Base-by-base conservation (phyloP, 2,797 vertebrate species). In the Myripristis murdjan region DNA sequence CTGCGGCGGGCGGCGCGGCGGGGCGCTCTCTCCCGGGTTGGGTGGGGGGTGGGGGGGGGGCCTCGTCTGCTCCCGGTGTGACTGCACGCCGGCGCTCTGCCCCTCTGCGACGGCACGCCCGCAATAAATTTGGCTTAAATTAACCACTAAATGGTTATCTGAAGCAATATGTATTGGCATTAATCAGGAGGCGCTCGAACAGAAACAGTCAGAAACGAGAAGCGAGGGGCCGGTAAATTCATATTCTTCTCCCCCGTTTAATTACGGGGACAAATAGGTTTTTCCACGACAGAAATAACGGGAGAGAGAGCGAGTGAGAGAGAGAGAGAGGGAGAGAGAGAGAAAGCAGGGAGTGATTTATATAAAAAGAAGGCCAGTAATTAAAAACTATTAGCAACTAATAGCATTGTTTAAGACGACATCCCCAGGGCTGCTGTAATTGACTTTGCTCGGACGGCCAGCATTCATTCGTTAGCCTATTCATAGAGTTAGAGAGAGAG, bases 101-200 rank as follows among this genome's bases (percentile, higher is more conserved):
- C 69, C 74, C 51, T 77, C 83, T 20, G 33, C 41, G 94, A 95
- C 94, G 93, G 95, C 94, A 95, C 93, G 94, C 95, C 93, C 95
- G 96, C 96, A 97, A 98, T 98, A 97, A 96, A 98, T 97, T 96
- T 97, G 95, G 95, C 96, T n/a, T 96, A 98, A 98, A 98, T 98
- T 96, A 99, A 97, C 94, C 96, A 96, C 96, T 98, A 98, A 99
- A 98, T 97, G 97, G 96, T 97, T 97, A 96, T 98, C 97, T 97
- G 95, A 97, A 97, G 96, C 97, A 97, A 98, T 97, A 97, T 96
- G 96, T 97, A 98, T 97, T 95, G 97, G 95, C 96, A 97, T 98
- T 97, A 98, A 98, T 98, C 97, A 98, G 96, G 93, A 95, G 96
- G 95, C 92, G 96, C 95, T 95, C 96, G 96, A 96, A 96, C 95